Conservation (phyloP, 2,888 invertebrate genomes). For the Nemotelus nigrinus region DNA sequence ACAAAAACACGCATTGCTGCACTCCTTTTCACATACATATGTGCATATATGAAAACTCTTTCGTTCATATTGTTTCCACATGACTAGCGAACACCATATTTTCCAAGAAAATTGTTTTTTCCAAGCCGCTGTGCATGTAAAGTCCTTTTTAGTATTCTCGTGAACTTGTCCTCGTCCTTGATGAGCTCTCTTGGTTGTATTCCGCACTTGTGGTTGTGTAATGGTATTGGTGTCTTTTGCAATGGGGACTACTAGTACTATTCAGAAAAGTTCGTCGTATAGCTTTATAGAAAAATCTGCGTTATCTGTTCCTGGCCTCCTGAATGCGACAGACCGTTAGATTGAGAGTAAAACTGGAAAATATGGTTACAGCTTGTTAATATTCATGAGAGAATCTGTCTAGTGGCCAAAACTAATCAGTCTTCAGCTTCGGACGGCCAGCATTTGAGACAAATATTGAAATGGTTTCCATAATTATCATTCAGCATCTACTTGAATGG, state of each 20-base stretch:
- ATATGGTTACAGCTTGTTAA: slow-evolving; percentile 11
- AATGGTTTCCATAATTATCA: neutral
- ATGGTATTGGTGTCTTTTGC: no score
- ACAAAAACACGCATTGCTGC: no score
- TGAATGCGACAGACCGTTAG: neutral
- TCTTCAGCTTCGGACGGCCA: neutral
- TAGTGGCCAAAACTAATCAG: slow-evolving; percentile 8
- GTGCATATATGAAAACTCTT: no score
- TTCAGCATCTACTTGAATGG: neutral
- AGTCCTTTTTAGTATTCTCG: neutral
- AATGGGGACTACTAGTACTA: no score
- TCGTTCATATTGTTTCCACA: no score
- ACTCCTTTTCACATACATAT: no score
- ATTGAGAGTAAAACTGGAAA: neutral
- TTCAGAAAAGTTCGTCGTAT: no score
- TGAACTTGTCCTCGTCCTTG: neutral
- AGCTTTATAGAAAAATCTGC: slow-evolving; percentile 4
- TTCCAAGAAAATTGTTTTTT: neutral
- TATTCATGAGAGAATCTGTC: slow-evolving; percentile 11
- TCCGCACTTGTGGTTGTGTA: neutral
- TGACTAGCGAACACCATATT: neutral
- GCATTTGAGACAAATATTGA: neutral
- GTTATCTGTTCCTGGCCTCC: neutral
- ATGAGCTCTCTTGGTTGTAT: neutral
- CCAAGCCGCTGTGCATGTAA: neutral